phyloP scores from a whole-genome alignment of 2,113 vertebrate species.

The Pomatorhinus ruficollis region DNA sequence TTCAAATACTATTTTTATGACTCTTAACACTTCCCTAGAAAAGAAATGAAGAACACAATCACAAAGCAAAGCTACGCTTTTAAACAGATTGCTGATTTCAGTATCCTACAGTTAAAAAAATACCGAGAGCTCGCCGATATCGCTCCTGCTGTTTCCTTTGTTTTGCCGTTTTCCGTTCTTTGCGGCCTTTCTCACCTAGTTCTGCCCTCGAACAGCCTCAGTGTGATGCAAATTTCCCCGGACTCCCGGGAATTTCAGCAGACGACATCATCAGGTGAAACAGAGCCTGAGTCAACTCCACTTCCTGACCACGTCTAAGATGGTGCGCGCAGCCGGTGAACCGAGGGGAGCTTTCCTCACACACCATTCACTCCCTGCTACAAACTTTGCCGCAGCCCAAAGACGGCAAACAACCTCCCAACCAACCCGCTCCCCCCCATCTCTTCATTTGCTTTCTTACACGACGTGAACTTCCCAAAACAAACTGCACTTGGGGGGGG shows the following conservation, averaged over 20 bases:
- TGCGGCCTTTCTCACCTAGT: neutral
- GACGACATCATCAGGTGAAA: slow-evolving; percentile 26
- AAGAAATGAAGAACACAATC: neutral
- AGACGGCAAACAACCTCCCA: rapidly evolving
- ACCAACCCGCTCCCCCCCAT: rapidly evolving
- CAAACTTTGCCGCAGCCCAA: neutral
- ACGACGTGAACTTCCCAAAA: neutral
- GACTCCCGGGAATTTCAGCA: neutral
- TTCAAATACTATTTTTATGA: neutral
- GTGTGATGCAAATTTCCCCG: neutral
- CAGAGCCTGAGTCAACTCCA: neutral
- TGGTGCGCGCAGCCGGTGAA: neutral
- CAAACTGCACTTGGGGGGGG: rapidly evolving
- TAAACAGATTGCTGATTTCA: neutral
- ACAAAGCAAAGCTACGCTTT: neutral
- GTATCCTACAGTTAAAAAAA: rapidly evolving
- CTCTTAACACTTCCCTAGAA: neutral
- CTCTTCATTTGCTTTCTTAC: rapidly evolving
- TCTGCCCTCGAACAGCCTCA: neutral
- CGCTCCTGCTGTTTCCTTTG: rapidly evolving
- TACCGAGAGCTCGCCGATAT: rapidly evolving
- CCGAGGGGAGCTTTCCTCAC: rapidly evolving
- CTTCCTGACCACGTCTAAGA: slow-evolving; percentile 21
- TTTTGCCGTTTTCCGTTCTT: neutral
- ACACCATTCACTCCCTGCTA: neutral